Evolutionary conservation across 2,113 vertebrate genomes (phyloP).

Genomic region (Poecile atricapillus): DNA sequence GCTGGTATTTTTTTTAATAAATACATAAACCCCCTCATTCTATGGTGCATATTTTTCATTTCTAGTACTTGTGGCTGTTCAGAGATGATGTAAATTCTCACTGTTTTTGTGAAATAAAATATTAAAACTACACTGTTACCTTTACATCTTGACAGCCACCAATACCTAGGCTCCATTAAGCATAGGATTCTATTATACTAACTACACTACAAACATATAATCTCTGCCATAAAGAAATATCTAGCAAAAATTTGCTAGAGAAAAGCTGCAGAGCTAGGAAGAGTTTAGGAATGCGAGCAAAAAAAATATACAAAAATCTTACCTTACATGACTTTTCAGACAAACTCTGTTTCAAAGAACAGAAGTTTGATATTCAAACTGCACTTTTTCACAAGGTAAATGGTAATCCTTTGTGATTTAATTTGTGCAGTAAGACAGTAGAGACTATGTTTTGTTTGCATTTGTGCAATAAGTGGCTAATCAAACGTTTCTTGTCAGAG

Average conservation of each 20-base stretch:
- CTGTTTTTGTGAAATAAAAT: background rate
- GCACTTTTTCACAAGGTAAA: background rate
- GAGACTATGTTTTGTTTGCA: background rate
- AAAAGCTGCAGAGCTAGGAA: background rate
- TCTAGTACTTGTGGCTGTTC: background rate
- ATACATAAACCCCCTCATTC: background rate
- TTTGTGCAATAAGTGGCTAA: constrained; percentile 7
- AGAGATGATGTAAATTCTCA: background rate
- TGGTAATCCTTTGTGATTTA: background rate
- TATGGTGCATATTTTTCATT: background rate
- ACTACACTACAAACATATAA: background rate
- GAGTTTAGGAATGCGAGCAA: background rate
- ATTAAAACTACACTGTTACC: background rate
- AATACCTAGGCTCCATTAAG: background rate
- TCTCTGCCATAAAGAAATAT: background rate
- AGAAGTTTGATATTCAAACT: background rate
- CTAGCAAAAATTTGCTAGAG: background rate
- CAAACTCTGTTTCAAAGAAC: background rate
- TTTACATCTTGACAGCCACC: background rate
- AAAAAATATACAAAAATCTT: background rate
- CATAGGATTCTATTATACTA: background rate
- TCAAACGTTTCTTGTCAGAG: background rate
- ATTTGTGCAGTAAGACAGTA: background rate
- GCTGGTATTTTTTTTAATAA: too few relatives aligned
- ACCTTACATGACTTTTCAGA: background rate